Evolutionary conservation across 2,888 invertebrate species (phyloP).

Genomic region (Gnatocerus cornutus): DNA sequence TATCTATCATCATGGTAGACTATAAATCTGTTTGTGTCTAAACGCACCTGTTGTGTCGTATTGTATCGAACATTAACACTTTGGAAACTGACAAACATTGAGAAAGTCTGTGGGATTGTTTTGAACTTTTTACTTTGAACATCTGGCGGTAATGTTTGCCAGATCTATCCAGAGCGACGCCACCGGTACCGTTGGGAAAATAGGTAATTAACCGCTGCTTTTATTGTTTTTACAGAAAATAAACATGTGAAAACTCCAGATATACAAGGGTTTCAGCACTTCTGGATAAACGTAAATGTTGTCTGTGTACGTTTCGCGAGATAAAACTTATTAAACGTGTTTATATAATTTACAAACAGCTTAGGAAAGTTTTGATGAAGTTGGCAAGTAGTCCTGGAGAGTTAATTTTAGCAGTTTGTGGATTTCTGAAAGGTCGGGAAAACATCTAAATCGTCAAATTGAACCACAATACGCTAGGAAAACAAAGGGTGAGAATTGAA

Average conservation of each 20-base stretch:
- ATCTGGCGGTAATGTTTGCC: conserved; percentile 51
- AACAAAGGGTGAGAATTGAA: conserved; percentile 33
- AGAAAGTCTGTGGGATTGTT: conserved; percentile 50
- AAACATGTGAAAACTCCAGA: conserved; percentile 7
- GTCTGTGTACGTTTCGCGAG: conserved; percentile 23
- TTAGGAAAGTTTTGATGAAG: conserved; percentile 40
- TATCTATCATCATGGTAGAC: conserved; percentile 52
- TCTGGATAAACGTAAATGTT: conserved; percentile 13
- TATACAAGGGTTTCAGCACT: conserved; percentile 1
- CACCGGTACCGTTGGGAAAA: conserved; percentile 13
- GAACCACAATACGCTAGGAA: conserved; percentile 17
- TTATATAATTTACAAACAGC: conserved; percentile 43
- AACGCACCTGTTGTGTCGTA: conserved; percentile 55
- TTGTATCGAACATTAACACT: conserved; percentile 55
- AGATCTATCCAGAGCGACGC: too few species aligned
- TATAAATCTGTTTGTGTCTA: conserved; percentile 53
- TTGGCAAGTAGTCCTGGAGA: conserved; percentile 22
- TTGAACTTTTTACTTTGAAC: conserved; percentile 48
- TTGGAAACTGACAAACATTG: conserved; percentile 52
- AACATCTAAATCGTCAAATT: conserved; percentile 37
- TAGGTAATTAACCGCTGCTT: background rate
- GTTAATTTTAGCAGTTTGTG: conserved; percentile 40
- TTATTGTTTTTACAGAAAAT: conserved; percentile 13
- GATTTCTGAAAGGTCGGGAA: conserved; percentile 30
- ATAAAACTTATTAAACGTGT: conserved; percentile 40